Base-by-base conservation (phyloP, 2,888 invertebrate species). In the Ypsolopha sequella region DNA sequence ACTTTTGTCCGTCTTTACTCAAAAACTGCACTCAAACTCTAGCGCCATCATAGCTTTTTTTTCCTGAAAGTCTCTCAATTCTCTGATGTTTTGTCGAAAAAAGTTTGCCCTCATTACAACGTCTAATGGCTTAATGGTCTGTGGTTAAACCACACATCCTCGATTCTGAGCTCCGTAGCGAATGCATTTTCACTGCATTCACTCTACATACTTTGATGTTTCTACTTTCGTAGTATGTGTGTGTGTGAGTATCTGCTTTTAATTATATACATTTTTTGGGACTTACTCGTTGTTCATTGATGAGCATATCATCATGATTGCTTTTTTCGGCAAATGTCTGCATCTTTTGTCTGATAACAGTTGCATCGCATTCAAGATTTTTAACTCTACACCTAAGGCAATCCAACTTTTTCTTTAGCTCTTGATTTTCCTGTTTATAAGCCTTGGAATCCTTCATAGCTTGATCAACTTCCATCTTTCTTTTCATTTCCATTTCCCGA, bases 301-400 rank as follows among this genome's bases (percentile, higher is more conserved):
- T 88, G 36, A 91, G 76, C 51, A 90, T 73, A 57, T 91, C 90
- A 60, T 92, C 91, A 58, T 88, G 89, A 36, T 86, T 88, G 51
- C 89, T 88, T 64, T 92, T 91, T 55, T 91, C 90, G 34, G 89
- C 82, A 54, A 91, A 71, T 1, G 90, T 88, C 41, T 80, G 78
- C 55, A 91, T 80, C 60, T 91, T 92, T 38, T 88, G 84, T 64
- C 90, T 90, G 36, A 89, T 73, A 0, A 77, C 79, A 1, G 77
- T 77, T 10, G 88, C 69, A 55, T 94, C 93, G 52, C 89, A 89
- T 60, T 92, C 92, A 24, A 94, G 72, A 50, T 91, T 91, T 64
- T 89, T 89, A 53, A 90, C 89, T 59, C 94, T 88, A 36, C 92
- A 91, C 66, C 88, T 91, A 0, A 89, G 76, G 0, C 89, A 91